These are phyloP conservation scores for Hymenopus coronatus DNA, from an alignment of 2,888 invertebrate genomes.

Conservation along the genomic window DNA sequence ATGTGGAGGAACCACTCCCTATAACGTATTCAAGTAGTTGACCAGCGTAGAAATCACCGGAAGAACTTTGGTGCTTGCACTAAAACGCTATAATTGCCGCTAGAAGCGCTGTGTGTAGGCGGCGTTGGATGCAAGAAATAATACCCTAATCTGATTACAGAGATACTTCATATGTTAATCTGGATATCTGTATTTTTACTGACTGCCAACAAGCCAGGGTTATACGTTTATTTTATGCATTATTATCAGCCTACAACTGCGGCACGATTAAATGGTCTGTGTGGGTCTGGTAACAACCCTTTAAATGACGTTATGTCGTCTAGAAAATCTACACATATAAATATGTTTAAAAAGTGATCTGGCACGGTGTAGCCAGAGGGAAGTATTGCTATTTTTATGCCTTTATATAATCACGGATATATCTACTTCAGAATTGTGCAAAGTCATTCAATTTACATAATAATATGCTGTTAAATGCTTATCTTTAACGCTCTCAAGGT, in stretches of 20 bases:
- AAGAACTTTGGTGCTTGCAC: background rate
- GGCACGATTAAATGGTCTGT: background rate
- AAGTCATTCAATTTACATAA: too few species aligned
- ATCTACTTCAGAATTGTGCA: too few species aligned
- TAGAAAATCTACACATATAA: background rate
- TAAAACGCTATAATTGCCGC: background rate
- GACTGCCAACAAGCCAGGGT: background rate
- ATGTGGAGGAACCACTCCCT: too few species aligned
- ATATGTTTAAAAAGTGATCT: background rate
- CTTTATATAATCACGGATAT: background rate
- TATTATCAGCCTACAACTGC: background rate
- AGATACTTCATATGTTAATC: background rate
- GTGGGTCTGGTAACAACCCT: background rate
- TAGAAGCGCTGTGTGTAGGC: background rate
- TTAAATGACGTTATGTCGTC: too few species aligned
- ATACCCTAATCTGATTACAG: background rate
- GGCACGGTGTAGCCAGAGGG: background rate
- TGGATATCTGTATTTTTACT: background rate
- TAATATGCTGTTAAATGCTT: too few species aligned
- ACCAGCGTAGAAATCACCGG: background rate
- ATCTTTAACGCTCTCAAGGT: too few species aligned
- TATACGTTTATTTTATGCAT: background rate
- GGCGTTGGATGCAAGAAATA: background rate
- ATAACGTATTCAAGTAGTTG: background rate
- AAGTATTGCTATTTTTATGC: background rate